Conservation (phyloP, 92 coral and sea anemone species). For the Umimayanthus chanpuru region DNA sequence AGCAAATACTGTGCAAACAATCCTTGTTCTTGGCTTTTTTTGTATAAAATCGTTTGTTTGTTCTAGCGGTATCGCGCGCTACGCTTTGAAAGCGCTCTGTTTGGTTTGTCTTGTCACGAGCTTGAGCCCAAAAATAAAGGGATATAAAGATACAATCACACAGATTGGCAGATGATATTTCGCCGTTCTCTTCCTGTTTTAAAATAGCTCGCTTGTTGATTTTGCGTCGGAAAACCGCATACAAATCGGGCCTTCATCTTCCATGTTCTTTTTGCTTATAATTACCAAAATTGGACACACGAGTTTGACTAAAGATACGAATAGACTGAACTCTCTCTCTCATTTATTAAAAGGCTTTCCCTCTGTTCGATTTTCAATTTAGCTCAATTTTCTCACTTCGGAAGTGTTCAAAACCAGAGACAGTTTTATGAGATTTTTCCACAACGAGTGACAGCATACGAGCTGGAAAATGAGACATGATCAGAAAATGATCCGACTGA, state of each 20-base stretch:
- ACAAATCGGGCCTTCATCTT: background rate
- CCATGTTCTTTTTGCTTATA: background rate
- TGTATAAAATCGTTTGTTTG: conserved; percentile 30
- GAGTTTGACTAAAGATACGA: background rate
- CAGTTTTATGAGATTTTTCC: conserved; percentile 30
- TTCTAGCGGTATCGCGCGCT: conserved; percentile 34
- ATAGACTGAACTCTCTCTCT: background rate
- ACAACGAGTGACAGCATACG: background rate
- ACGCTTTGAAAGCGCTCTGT: conserved; percentile 22
- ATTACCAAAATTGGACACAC: background rate
- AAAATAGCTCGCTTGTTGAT: background rate
- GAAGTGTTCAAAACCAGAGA: conserved; percentile 3
- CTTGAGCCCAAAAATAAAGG: background rate
- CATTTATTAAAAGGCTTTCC: background rate
- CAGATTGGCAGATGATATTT: conserved; percentile 6
- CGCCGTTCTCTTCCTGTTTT: conserved; percentile 2
- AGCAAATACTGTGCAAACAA: conserved; percentile 30
- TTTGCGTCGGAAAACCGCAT: background rate
- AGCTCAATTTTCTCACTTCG: background rate
- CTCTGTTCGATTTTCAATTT: conserved; percentile 4
- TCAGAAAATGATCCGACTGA: conserved; percentile 20
- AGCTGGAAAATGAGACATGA: conserved; percentile 8
- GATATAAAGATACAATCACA: conserved; percentile 16
- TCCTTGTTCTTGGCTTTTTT: conserved; percentile 28
- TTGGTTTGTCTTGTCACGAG: conserved; percentile 24